phyloP scores from a whole-genome alignment of 2,888 invertebrate species.

The Acrobasis repandana region DNA sequence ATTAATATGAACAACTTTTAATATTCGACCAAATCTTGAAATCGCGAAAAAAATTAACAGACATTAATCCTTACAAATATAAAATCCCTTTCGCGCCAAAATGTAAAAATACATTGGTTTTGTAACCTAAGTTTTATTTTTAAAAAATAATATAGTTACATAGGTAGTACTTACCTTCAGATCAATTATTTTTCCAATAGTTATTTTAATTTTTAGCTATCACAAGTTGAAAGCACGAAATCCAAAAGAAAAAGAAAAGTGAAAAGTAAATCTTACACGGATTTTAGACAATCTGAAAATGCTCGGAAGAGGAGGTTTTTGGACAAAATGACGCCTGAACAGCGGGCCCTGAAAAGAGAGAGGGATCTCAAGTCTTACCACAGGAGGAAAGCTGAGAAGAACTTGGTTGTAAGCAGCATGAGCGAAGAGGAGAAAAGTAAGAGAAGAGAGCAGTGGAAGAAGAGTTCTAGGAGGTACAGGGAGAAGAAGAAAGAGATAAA shows the following conservation, averaged over 20 bases:
- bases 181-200: background rate
- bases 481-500: constrained; percentile 10
- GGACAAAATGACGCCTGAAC: constrained; percentile 18
- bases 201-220: constrained; percentile 4
- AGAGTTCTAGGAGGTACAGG: constrained; percentile 9
- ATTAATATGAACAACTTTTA: too few relatives aligned
- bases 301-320: constrained; percentile 10
- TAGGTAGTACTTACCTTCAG: too few relatives aligned
- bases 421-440: background rate
- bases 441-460: constrained; percentile 11
- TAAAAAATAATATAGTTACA: too few relatives aligned
- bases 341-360: constrained; percentile 7
- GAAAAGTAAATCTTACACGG: background rate
- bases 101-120: too few relatives aligned
- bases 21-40: too few relatives aligned
- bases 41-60: too few relatives aligned
- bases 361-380: constrained; percentile 11
- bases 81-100: too few relatives aligned
- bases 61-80: too few relatives aligned
- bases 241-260: background rate
- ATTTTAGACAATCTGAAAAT: background rate
- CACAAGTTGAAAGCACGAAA: background rate
- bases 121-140: too few relatives aligned
- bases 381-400: constrained; percentile 4
- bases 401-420: background rate